Evolutionary conservation across 92 coral and sea anemone species (phyloP), one percentile per base, ranked within the genome.

Genomic region (Porites cylindrica): DNA sequence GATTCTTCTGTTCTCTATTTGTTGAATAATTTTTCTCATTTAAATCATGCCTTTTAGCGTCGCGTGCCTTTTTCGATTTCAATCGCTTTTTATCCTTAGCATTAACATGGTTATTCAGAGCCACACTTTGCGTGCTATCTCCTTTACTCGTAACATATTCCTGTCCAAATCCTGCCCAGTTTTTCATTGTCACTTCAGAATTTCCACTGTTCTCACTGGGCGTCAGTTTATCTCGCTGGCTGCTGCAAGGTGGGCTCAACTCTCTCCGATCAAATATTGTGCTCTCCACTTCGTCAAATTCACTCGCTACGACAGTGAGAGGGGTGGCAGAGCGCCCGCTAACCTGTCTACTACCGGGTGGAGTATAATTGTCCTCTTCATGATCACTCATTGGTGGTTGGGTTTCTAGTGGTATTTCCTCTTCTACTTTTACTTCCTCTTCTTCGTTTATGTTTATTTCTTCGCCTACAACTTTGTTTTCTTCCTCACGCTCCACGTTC

Each of bases 311-410:
- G 61, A 86, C 89, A n/a, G 88, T 79, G 47, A 52, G 87, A 70
- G 94, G 98, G 8, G 92, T 91, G 24, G 93, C 96, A 23, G 98
- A 95, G 50, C 91, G 73, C 10, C 98, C 98, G 87, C 98, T 89
- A 72, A 96, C 94, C 19, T 83, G 87, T 32, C 95, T 89, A 16
- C 94, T 89, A 58, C 38, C 80, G 6, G 90, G 85, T 24, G 87
- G 86, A 68, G 91, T 56, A 67, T 53, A 52, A 19, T 51, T 75
- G 51, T 77, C 70, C 8, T 70, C 78, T 14, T 85, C 72, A 1
- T 51, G 50, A 16, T 50, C 47, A 43, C 83, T 69, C 64, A 16
- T 59, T 51, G 58, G 83, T 47, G 75, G 60, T 1, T 17, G 70
- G 14, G 70, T 80, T 47, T 79, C 79, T 17, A 8, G 52, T 7